A percentile compares a stretch with the other conserved stretches of the same genome.
Evolutionary conservation across 2,797 vertebrate genomes (phyloP).

Genomic region (Girardinus metallicus): DNA sequence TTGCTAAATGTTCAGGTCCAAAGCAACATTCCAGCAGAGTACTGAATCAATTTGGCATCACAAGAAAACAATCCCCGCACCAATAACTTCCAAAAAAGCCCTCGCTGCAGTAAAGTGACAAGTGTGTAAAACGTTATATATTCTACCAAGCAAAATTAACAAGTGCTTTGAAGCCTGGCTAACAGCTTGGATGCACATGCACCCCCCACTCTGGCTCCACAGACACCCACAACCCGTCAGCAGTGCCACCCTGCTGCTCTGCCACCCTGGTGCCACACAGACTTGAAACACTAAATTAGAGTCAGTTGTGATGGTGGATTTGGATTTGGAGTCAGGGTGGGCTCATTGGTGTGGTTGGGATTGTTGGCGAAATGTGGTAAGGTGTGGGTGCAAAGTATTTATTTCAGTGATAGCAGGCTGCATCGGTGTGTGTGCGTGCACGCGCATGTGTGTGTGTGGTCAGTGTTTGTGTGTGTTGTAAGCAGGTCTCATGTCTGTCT

Average conservation of each 20-base stretch:
- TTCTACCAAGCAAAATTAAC: slow-evolving; percentile 57
- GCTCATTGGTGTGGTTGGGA: slow-evolving; percentile 68
- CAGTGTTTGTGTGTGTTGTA: slow-evolving; percentile 44
- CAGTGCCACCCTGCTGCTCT: slow-evolving; percentile 67
- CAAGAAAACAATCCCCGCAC: slow-evolving; percentile 2
- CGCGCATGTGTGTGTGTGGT: slow-evolving; percentile 30
- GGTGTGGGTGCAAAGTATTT: slow-evolving; percentile 73
- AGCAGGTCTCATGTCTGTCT: slow-evolving; percentile 52
- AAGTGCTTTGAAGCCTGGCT: slow-evolving; percentile 56
- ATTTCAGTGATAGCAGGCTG: slow-evolving; percentile 57
- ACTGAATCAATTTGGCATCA: slow-evolving; percentile 8
- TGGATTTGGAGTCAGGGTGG: slow-evolving; percentile 72
- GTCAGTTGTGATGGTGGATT: slow-evolving; percentile 52
- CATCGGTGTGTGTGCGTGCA: slow-evolving; percentile 37
- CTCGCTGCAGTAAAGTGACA: slow-evolving; percentile 40
- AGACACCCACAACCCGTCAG: slow-evolving; percentile 67
- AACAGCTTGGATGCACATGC: slow-evolving; percentile 69
- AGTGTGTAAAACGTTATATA: slow-evolving; percentile 37
- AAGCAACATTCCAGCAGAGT: neutral
- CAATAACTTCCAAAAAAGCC: slow-evolving; percentile 7
- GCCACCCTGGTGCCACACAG: slow-evolving; percentile 70
- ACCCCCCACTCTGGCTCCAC: slow-evolving; percentile 16
- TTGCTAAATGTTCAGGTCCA: neutral
- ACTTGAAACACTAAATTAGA: slow-evolving; percentile 70
- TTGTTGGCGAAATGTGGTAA: slow-evolving; percentile 66